Conservation (phyloP, 2,888 invertebrate genomes). For the Adelphocoris suturalis region DNA sequence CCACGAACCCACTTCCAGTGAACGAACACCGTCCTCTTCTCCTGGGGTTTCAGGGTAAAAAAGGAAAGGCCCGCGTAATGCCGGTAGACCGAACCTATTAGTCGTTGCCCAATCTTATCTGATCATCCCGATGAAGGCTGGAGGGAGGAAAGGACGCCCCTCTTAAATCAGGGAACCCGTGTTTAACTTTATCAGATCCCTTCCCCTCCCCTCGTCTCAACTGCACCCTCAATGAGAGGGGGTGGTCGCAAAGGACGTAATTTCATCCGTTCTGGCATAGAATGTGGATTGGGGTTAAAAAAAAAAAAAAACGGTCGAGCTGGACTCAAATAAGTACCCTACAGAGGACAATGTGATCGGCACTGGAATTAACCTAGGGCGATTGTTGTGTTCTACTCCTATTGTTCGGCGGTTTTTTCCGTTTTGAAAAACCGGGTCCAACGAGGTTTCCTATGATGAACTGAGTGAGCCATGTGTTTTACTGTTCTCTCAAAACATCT, state of each 20-base stretch:
- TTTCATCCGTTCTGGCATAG: not conserved
- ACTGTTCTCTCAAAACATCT: constrained; percentile 34
- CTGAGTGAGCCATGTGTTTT: constrained; percentile 24
- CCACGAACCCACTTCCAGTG: too few species aligned
- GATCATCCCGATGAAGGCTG: constrained; percentile 50
- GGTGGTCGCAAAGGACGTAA: not conserved
- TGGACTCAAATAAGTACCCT: not conserved
- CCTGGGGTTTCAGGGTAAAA: not conserved
- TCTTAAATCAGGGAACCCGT: constrained; percentile 60
- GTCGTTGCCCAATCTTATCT: constrained; percentile 57
- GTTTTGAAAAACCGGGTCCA: not conserved
- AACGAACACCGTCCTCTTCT: not conserved
- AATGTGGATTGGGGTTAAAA: not conserved
- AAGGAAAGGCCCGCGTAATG: constrained; percentile 61
- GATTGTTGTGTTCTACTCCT: constrained; percentile 26
- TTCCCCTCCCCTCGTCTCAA: not conserved
- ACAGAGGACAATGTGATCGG: not conserved
- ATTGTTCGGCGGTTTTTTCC: constrained; percentile 16
- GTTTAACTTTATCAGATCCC: constrained; percentile 61
- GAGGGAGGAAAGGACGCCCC: not conserved
- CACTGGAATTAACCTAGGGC: constrained; percentile 11
- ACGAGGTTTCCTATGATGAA: not conserved
- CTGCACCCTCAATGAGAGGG: not conserved
- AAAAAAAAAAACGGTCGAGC: not conserved
- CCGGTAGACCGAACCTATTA: constrained; percentile 63